Evolutionary conservation across 2,888 invertebrate species (phyloP), one percentile per base, ranked within the genome.

Genomic region (Morpho helenor): DNA sequence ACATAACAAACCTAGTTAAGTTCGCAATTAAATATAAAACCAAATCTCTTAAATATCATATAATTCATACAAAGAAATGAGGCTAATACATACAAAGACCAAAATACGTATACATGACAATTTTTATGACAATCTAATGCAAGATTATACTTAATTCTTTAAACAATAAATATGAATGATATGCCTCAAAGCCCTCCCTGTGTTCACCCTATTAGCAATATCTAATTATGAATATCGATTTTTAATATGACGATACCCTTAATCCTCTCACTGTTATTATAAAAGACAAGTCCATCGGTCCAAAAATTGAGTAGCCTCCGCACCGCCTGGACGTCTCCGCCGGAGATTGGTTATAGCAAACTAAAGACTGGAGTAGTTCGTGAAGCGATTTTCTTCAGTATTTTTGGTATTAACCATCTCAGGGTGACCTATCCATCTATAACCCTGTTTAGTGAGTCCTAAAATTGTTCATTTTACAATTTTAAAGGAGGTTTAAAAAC

Each of bases 341-440:
- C 78, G 74, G 87, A 76, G 88, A 79, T 80, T 72, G 87, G 89
- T 87, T 86, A 80, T 73, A 75, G 64, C 71, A 79, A 72, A 78
- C 73, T 79, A 75, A 86, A 88, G 85, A 84, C 91, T 91, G 91
- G 81, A 91, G 91, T 91, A 91, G 91, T 90, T 91, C 91, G 88
- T 81, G 67, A 66, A 74, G 69, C 89, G 91, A 88, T 91, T 91
- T 91, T 90, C 91, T 91, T 91, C 91, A 91, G 91, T 87, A 84
- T 79, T 87, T 86, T 86, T 82, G 70, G 77, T 79, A 78, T 70
- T 80, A 84, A 83, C 87, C 86, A 78, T 81, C 85, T 85, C 87
- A 75, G 69, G 77, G 76, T 74, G 73, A 72, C 66, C 72, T 63
- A 68, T 71, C 76, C 63, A 70, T 72, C 74, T 71, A 65, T 63